These are phyloP conservation scores for Eulemur albifrons DNA, from an alignment of 2,797 vertebrate genomes.

Conservation along the genomic window DNA sequence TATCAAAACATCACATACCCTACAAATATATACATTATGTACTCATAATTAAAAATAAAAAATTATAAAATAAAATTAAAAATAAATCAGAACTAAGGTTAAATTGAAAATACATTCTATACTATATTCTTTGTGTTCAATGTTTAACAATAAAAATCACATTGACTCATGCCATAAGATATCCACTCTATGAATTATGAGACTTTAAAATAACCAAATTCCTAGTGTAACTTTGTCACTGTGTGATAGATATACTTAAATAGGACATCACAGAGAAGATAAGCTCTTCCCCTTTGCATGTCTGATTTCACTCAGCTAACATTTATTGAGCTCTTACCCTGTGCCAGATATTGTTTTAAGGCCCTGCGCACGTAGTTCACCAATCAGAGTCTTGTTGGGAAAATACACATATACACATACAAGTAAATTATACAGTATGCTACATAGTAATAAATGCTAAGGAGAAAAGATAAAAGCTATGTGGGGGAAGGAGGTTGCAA, in stretches of 20 bases:
- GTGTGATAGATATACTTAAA: background rate
- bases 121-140: background rate
- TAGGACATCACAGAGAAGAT: background rate
- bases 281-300: background rate
- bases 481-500: background rate
- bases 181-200: background rate
- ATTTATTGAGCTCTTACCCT: background rate
- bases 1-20: background rate
- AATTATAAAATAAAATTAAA: background rate
- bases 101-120: background rate
- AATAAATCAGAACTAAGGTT: constrained; percentile 27
- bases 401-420: background rate
- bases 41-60: background rate
- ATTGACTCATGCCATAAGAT: background rate
- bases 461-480: background rate
- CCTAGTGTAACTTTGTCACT: background rate
- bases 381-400: background rate
- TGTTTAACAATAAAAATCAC: background rate
- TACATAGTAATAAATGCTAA: background rate
- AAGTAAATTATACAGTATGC: background rate
- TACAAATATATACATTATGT: background rate
- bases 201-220: background rate
- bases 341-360: background rate
- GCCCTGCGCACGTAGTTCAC: background rate
- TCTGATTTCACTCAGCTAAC: background rate